Base-by-base conservation (phyloP, 2,113 vertebrate species). In the Clarias macrocephalus region DNA sequence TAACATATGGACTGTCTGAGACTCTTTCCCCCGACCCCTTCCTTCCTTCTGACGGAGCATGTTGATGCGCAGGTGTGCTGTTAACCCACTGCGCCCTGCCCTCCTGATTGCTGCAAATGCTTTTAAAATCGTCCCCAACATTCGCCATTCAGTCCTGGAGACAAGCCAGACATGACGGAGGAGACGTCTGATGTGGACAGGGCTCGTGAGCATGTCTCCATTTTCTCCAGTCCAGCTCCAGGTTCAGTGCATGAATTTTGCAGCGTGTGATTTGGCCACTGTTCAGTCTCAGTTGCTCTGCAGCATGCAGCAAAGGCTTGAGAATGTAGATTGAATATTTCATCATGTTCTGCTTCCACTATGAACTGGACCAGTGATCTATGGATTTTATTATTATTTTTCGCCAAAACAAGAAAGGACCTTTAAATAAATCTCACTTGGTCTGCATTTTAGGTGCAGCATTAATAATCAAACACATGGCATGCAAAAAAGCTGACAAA, bases 241-340 rank as follows among this genome's bases (percentile, higher is more conserved):
- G 56, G 25, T 10, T 33, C 65, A 6, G 42, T 56, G 57, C 86
- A 87, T 87, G 86, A 87, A 82, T 87, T 82, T 87, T 87, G 80
- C 80, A 63, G 86, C 42, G 57, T 23, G 80, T 76, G 59, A 28
- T 30, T 75, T 77, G 28, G 70, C 68, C 73, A 42, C n/a, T 28
- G 28, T 83, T 83, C 33, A 54, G 60, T 66, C 86, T 7, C 57
- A 42, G 86, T 65, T 77, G 28, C 72, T 66, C 48, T 63, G 48
- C 70, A 83, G 65, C 86, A 42, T 65, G 80, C 80, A 59, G 60
- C 86, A 23, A 48, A 57, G 60, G 37, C 25, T n/a, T 68, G 48
- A 77, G 62, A 79, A 79, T 87, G 79, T 77, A 83, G 72, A 79
- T 87, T 79, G 81, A 77, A 87, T 84, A 87, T 87, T 87, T 87